Evolutionary conservation across 53 echinoderm and acorn worm genomes (phyloP).

Genomic region (Mesocentrotus franciscanus): DNA sequence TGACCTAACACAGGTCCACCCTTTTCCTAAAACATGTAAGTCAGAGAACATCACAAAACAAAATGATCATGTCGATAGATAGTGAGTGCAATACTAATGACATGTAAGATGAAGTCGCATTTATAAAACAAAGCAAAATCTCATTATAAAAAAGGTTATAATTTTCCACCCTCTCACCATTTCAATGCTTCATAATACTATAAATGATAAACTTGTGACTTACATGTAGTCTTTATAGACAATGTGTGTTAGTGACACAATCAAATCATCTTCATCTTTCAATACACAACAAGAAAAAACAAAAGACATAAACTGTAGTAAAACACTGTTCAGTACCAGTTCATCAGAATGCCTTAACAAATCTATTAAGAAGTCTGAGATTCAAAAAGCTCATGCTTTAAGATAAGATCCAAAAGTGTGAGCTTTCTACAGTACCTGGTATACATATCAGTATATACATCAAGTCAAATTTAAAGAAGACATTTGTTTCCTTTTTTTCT

Average conservation of each 20-base stretch:
- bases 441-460: too few relatives aligned
- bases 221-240: neutral
- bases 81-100: neutral
- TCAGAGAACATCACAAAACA: neutral
- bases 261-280: neutral
- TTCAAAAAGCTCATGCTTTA: too few relatives aligned
- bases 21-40: neutral
- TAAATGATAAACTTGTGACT: too few relatives aligned
- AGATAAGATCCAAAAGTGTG: too few relatives aligned
- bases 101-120: neutral
- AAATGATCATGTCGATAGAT: neutral
- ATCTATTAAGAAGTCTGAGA: too few relatives aligned
- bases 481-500: neutral
- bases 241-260: neutral
- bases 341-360: neutral
- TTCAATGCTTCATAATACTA: too few relatives aligned
- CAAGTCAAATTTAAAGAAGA: too few relatives aligned
- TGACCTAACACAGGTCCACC: neutral
- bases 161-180: too few relatives aligned
- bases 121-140: too few relatives aligned
- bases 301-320: neutral
- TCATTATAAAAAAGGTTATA: too few relatives aligned
- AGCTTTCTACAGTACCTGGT: neutral
- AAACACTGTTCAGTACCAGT: neutral
- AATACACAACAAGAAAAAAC: neutral